Conservation (phyloP, 2,888 invertebrate species). For the Epirrita christyi region DNA sequence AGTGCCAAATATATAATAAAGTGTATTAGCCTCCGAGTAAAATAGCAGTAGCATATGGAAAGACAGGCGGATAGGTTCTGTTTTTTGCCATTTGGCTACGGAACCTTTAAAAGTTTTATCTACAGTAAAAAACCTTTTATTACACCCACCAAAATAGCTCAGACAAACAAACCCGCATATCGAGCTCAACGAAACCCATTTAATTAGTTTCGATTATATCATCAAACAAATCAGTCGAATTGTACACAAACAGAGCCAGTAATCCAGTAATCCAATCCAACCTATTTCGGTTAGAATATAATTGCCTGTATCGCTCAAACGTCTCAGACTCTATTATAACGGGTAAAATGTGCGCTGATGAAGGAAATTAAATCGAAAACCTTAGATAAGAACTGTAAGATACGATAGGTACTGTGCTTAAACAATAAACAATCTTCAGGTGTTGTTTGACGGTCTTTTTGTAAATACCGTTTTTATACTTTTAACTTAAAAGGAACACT, state of each 20-base stretch:
- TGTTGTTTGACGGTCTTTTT: too few relatives aligned
- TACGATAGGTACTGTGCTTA: neutral
- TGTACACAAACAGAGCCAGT: conserved; percentile 26
- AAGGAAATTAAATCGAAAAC: conserved; percentile 14
- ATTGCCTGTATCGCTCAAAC: conserved; percentile 35
- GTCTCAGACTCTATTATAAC: conserved; percentile 23
- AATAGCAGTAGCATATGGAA: too few relatives aligned
- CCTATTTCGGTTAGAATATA: conserved; percentile 30
- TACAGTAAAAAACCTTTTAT: too few relatives aligned
- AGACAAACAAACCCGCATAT: conserved; percentile 5
- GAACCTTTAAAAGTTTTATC: too few relatives aligned
- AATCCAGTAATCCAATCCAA: conserved; percentile 35
- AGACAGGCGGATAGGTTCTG: too few relatives aligned
- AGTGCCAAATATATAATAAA: too few relatives aligned
- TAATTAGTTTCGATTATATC: conserved; percentile 18
- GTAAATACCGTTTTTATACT: too few relatives aligned
- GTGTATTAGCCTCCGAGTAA: too few relatives aligned
- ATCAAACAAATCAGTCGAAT: conserved; percentile 33
- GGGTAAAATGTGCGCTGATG: conserved; percentile 22
- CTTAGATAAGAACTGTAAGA: conserved; percentile 1
- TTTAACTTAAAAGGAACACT: too few relatives aligned
- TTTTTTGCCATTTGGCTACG: too few relatives aligned
- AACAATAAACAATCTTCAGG: neutral
- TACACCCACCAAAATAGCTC: neutral
- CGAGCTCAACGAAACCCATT: conserved; percentile 10